Evolutionary conservation across 2,888 invertebrate species (phyloP).

Genomic region (Ellobium chinense): DNA sequence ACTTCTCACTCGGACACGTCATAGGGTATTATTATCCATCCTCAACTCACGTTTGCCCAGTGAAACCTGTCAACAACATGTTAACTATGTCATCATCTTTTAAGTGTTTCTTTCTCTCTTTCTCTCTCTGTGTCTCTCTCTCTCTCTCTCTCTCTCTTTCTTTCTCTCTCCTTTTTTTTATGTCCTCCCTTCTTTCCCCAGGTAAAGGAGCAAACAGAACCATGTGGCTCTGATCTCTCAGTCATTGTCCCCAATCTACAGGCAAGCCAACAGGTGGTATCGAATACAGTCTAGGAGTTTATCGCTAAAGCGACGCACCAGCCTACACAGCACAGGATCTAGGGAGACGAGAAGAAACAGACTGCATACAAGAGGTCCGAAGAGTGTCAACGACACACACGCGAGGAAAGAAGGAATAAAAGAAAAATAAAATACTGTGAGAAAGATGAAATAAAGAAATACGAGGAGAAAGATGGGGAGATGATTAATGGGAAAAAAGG

Average conservation of each 20-base stretch:
- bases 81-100: not conserved
- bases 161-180: slow-evolving; percentile 17
- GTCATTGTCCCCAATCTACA: no score
- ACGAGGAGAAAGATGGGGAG: not conserved
- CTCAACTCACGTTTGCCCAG: no score
- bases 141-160: slow-evolving; percentile 23
- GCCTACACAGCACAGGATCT: not conserved
- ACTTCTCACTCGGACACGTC: no score
- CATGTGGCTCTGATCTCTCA: no score
- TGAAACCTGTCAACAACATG: no score
- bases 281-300: no score
- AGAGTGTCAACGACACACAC: no score
- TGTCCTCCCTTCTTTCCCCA: not conserved
- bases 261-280: no score
- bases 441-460: not conserved
- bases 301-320: not conserved
- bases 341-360: not conserved
- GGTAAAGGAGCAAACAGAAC: no score
- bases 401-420: not conserved
- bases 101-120: slow-evolving; percentile 3
- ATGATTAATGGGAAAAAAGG: not conserved
- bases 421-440: not conserved
- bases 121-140: slow-evolving; percentile 9
- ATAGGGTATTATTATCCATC: no score
- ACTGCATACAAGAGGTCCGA: not conserved